Evolutionary conservation across 2,888 invertebrate genomes (phyloP), one percentile per base, ranked within the genome.

Genomic region (Tortricodes alternella): DNA sequence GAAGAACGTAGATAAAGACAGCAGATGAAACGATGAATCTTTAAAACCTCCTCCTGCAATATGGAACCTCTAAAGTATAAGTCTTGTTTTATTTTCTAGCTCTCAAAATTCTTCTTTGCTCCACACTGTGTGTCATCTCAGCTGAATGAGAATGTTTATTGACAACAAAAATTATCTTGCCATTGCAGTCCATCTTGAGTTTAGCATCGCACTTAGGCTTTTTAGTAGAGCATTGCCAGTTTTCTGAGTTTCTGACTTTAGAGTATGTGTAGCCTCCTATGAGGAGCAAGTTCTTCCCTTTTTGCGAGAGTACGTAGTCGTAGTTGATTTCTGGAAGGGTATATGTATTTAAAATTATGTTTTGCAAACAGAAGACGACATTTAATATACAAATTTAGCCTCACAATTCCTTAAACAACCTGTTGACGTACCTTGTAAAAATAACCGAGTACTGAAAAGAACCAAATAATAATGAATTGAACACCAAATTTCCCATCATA

Each of bases 191-290:
- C 23, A 66, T 29, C 2, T 27, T 46, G 21, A 70, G 50, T 27
- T 48, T 64, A 2, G 63, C 68, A n/a, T 62, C 67, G 41, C 67
- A 69, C 6, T 48, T 35, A 1, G 46, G 51, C 13, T 49, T 50
- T 13, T 38, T 50, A 4, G 50, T 51, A 0, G 59, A 59, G 16
- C 59, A 59, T 29, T 38, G 37, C 59, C 59, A 59, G 1, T 38
- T 32, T 11, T 55, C 53, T 1, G 55, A 18, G 7, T 50, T 50
- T 24, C 43, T 38, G 7, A 44, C 39, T 9, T 50, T 49, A 2
- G 48, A 62, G 37, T 60, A 70, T 0, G 67, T 64, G 24, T 63
- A 64, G 4, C 66, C 65, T 1, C 56, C 63, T 3, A 68, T 43
- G 0, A 66, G 32, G 1, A 70, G 52, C 1, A 67, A 46, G n/a